Percentiles rank a stretch among this genome's conserved stretches.
These are phyloP conservation scores for Siderastrea radians DNA, from an alignment of 92 coral and sea anemone species.

Conservation along the genomic window DNA sequence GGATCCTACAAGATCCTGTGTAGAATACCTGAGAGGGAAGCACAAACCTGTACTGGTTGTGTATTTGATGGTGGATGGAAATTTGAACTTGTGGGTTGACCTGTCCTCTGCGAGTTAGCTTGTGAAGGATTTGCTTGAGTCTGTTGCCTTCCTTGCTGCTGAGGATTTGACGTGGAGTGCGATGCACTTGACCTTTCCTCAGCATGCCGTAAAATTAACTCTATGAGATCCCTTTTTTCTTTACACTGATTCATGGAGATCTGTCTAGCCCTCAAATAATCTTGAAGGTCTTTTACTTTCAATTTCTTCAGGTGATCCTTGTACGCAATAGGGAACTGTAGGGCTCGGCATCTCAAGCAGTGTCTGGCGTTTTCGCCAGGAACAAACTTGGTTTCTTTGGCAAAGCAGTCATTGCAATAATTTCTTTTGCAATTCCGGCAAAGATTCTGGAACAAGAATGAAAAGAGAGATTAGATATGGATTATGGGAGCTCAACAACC, in stretches of 20 bases:
- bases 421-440: conserved; percentile 78
- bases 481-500: not conserved
- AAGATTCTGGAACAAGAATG: conserved; percentile 65
- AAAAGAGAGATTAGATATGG: not conserved
- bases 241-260: conserved; percentile 82
- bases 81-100: conserved; percentile 22
- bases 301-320: conserved; percentile 79
- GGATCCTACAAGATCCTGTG: too few relatives aligned
- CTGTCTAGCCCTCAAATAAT: conserved; percentile 71
- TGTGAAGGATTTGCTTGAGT: conserved; percentile 16
- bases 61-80: conserved; percentile 4
- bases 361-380: conserved; percentile 70
- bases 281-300: conserved; percentile 88
- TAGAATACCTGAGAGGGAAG: not conserved
- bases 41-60: conserved; percentile 39
- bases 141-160: conserved; percentile 25
- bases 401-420: conserved; percentile 87
- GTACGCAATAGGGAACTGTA: conserved; percentile 75
- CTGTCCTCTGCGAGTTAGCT: conserved; percentile 10
- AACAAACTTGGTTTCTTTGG: conserved; percentile 68
- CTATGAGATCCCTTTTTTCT: conserved; percentile 91
- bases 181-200: conserved; percentile 51
- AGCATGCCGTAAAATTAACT: conserved; percentile 83
- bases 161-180: conserved; percentile 13
- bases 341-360: conserved; percentile 90